Evolutionary conservation across 2,797 vertebrate genomes (phyloP).

Genomic region (Chaetophractus vellerosus): DNA sequence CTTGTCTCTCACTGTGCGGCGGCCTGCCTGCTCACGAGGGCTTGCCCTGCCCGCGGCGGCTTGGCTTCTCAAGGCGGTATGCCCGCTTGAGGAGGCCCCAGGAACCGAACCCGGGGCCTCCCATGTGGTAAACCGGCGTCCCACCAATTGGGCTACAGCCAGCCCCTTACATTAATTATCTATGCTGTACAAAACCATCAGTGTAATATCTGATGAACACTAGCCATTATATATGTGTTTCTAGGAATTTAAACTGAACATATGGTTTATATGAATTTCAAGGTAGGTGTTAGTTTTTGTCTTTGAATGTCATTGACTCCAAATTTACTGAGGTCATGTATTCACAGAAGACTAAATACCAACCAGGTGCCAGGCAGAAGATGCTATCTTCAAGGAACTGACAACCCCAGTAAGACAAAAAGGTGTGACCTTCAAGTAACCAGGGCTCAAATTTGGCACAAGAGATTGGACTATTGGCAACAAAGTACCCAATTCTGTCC

Average conservation of each 20-base stretch:
- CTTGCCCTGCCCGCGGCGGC: too few species aligned
- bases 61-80: too few species aligned
- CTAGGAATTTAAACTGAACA: constrained; percentile 52
- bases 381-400: constrained; percentile 54
- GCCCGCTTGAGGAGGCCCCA: too few species aligned
- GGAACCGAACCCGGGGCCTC: too few species aligned
- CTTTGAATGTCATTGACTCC: constrained; percentile 18
- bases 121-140: too few species aligned
- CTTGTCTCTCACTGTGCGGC: too few species aligned
- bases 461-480: constrained; percentile 74
- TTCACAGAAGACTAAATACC: constrained; percentile 45
- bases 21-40: too few species aligned
- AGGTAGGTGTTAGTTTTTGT: constrained; percentile 13
- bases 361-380: constrained; percentile 25
- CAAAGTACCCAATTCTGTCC: constrained; percentile 58
- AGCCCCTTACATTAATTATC: constrained; percentile 67
- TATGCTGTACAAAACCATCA: constrained; percentile 35
- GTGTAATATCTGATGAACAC: constrained; percentile 58
- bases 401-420: constrained; percentile 75
- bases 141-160: too few species aligned
- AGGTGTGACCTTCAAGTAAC: constrained; percentile 85
- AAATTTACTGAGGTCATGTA: constrained; percentile 27
- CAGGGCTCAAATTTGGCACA: constrained; percentile 76
- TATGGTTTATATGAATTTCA: not conserved
- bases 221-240: constrained; percentile 33